Conservation (phyloP, 2,113 vertebrate species). For the Heloderma charlesbogerti region DNA sequence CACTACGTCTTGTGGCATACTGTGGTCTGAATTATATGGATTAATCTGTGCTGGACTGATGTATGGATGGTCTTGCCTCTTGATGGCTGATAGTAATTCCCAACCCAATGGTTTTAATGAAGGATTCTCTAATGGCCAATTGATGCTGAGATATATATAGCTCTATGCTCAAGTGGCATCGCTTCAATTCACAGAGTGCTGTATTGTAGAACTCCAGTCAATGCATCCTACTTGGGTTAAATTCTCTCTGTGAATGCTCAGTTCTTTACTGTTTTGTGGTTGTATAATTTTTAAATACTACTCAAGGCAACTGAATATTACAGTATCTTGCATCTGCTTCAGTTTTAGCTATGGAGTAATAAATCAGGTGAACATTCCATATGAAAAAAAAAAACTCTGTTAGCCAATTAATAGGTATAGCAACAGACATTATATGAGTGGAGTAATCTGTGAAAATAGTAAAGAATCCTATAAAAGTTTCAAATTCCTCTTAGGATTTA, state of each 20-base stretch:
- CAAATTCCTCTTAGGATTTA: conserved; percentile 72
- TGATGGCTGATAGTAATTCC: background rate
- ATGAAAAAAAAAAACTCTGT: conserved; percentile 61
- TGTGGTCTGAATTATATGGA: background rate
- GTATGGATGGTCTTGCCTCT: background rate
- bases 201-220: background rate
- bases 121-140: background rate
- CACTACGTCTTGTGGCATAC: background rate
- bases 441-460: conserved; percentile 62
- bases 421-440: conserved; percentile 66
- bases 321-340: conserved; percentile 54
- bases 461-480: conserved; percentile 65
- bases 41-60: background rate
- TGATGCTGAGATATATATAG: background rate
- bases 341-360: conserved; percentile 66
- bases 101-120: background rate
- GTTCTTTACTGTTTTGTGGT: background rate
- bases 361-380: conserved; percentile 60
- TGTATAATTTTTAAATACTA: conserved; percentile 25
- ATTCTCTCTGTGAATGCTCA: background rate
- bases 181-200: background rate
- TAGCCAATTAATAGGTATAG: conserved; percentile 73
- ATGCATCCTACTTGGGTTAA: background rate
- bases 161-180: background rate
- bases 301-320: conserved; percentile 43